Evolutionary conservation across 2,888 invertebrate species (phyloP), one percentile per base, ranked within the genome.

Genomic region (Tortrix viridana): DNA sequence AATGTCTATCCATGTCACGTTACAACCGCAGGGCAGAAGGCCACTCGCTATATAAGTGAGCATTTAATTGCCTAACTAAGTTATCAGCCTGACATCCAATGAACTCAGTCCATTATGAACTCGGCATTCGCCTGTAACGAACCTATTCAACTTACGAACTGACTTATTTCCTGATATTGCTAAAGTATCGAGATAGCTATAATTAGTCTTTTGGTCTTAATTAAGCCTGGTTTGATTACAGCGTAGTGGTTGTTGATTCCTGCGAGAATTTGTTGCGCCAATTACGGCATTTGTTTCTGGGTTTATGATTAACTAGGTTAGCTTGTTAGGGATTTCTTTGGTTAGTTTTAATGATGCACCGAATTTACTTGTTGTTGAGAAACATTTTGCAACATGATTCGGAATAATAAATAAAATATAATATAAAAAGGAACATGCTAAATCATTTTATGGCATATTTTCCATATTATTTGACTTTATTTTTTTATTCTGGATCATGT

Each of bases 51-150:
- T 74, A 77, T 76, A 85, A 84, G 84, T 81, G 80, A 72, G 76
- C 75, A 73, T 84, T 82, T 85, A 84, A 86, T 86, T 86, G 81
- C 74, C 74, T 67, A 86, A 86, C 78, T 82, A 75, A 80, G 82
- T 85, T 84, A 80, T 69, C 78, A 75, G 70, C 81, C 77, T 54
- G 67, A 43, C 73, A 61, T 65, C 69, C 73, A 73, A 74, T 74
- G 73, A 76, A 77, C 71, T 74, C 72, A 62, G 79, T 85, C 77
- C 75, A 82, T 85, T 82, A 85, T 86, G 80, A 80, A 82, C 82
- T 78, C 76, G 74, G 75, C 75, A 72, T 79, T 77, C 75, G 71
- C 75, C 77, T 74, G 75, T 88, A 84, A 88, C 83, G 84, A 85
- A 80, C 77, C 84, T 77, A 86, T 86, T 86, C 86, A 86, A 73